phyloP scores from a whole-genome alignment of 2,888 invertebrate species.

The Pardosa pseudoannulata region DNA sequence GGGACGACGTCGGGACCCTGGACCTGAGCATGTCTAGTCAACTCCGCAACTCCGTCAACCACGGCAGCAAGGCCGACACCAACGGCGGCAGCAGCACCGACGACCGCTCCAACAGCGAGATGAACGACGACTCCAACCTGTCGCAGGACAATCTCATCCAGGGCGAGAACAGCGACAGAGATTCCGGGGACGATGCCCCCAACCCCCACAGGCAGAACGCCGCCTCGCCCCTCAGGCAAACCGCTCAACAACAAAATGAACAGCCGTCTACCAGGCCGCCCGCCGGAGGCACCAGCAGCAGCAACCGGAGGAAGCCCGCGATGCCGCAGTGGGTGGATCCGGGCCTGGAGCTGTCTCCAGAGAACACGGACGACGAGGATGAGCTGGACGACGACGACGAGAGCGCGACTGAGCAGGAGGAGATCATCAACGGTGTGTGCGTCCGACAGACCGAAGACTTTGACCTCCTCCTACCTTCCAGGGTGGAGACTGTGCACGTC shows the following conservation, averaged over 20 bases:
- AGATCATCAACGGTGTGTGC: conserved; percentile 95
- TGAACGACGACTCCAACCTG: conserved; percentile 85
- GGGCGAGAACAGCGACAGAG: conserved; percentile 74
- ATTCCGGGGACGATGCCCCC: conserved; percentile 47
- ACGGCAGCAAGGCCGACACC: conserved; percentile 78
- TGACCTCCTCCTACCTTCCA: conserved; percentile 73
- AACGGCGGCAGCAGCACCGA: conserved; percentile 87
- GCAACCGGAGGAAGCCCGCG: conserved; percentile 89
- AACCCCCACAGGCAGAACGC: background rate
- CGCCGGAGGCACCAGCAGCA: conserved; percentile 49
- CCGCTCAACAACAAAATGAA: conserved; percentile 22
- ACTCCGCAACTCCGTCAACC: conserved; percentile 61
- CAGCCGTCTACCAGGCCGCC: background rate
- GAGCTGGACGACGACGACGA: conserved; percentile 76
- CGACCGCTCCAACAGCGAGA: conserved; percentile 88
- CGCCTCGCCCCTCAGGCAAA: conserved; percentile 23
- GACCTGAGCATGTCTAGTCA: conserved; percentile 83
- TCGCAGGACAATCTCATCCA: conserved; percentile 78
- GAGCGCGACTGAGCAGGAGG: conserved; percentile 80
- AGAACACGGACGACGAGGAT: conserved; percentile 75
- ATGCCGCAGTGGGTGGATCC: conserved; percentile 99
- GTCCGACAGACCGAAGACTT: conserved; percentile 92
- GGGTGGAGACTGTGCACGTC: conserved; percentile 85
- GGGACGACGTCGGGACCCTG: conserved; percentile 78
- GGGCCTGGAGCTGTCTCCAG: conserved; percentile 80